Evolutionary conservation across 2,113 vertebrate genomes (phyloP), one percentile per base, ranked within the genome.

Genomic region (Leucoraja erinaceus): DNA sequence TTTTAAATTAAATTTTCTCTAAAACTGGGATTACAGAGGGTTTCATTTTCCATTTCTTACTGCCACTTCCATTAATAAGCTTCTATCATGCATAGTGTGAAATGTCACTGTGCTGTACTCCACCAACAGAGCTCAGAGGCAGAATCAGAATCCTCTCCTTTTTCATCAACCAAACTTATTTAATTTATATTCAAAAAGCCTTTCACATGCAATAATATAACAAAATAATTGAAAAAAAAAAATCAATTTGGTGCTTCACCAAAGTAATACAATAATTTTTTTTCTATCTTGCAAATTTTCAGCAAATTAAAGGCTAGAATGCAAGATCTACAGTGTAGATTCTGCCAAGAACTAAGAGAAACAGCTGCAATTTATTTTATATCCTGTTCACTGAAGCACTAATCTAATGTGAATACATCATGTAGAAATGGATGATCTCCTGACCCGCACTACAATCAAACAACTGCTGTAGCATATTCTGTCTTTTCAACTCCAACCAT

Each of bases 371-470:
- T 96, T 96, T 96, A 95, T 95, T 96, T 95, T 95, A 95, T 95
- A 96, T 96, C 96, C 96, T 96, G 95, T 95, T 96, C 95, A 93
- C 95, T 95, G 95, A 95, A 95, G 95, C 95, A 94, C 94, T 96
- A 96, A 97, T 96, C 94, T 96, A 96, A 97, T 96, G 95, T 94
- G 95, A 94, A 94, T 95, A 95, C 94, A 95, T 95, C 95, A 95
- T 96, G 96, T 95, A 95, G 95, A 94, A 94, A 94, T 94, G 68
- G 93, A 94, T 96, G 95, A 96, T 96, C 96, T 95, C 94, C 94
- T 96, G 96, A 96, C 95, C 95, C 94, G 95, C 54, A 74, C 86
- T 93, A 95, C 95, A 96, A 96, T 97, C 95, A 96, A 95, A 96
- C 94, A 96, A 95, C 94, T 94, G 94, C 93, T 94, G 90, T 54